Evolutionary conservation across 1,140 invertebrate species (phyloP), one percentile per base, ranked within the genome.

Genomic region (Dermatophagoides farinae): DNA sequence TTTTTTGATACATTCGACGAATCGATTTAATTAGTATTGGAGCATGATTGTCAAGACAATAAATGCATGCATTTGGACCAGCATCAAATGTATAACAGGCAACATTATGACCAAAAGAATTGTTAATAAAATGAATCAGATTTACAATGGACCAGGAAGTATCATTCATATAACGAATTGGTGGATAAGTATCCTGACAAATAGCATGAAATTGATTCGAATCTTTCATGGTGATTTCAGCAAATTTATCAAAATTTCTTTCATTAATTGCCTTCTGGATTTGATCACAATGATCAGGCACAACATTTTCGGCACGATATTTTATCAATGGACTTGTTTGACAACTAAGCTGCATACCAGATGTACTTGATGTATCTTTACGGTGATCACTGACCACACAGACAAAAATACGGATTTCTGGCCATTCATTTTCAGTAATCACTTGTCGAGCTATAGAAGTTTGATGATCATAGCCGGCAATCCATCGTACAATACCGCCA

Each of bases 151-250:
- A 72, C 68, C 83, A 80, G 4, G 91, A 96, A 0, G 80, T 75
- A 69, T 91, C 84, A 68, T 85, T 96, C 81, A 96, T 82, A 68
- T 97, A 97, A 23, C 82, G 73, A 5, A 83, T 84, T 0, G 96
- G 93, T 6, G 96, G 96, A 77, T 81, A 93, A 0, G 92, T 89
- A 71, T 98, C 95, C 49, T 91, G 70, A 67, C 87, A 91, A 38
- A 90, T 78, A 1, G 92, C 89, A 77, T 99, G 96, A 67, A 98
- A 82, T 71, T 96, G 87, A 79, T 99, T 98, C 55, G 90, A 96
- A 68, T 99, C 96, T 68, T 82, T 82, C 85, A 98, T 98, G 18
- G 91, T 96, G 10, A 97, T 76, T 71, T 88, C 80, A 37, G 88
- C 91, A 78, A 98, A 95, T 53, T 71, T 78, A 41, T 78, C 64